phyloP scores from a whole-genome alignment of 1,140 invertebrate species.

The Bombus superbus region DNA sequence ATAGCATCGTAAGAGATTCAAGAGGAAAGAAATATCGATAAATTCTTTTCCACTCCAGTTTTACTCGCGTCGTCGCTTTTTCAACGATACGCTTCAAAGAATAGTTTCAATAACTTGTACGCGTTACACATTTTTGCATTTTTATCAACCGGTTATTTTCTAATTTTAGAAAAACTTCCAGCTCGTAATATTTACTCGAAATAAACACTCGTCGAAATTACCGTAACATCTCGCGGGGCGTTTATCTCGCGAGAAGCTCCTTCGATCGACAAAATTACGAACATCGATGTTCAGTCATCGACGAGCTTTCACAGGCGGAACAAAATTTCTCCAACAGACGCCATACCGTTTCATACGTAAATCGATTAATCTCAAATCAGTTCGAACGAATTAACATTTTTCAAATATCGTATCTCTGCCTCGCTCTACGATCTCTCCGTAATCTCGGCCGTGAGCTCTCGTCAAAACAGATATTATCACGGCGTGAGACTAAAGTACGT shows the following conservation, averaged over 20 bases:
- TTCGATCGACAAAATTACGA: neutral
- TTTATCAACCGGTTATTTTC: neutral
- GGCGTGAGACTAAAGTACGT: neutral
- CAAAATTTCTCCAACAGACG: too few species aligned
- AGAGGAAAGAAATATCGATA: neutral
- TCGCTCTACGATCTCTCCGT: too few species aligned
- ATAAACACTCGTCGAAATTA: neutral
- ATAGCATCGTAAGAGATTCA: neutral
- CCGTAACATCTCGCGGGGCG: too few species aligned
- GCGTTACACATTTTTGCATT: neutral
- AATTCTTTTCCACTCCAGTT: neutral
- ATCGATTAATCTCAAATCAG: too few species aligned
- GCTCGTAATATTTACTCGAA: neutral
- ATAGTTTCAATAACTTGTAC: neutral
- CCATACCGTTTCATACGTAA: too few species aligned
- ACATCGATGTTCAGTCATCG: neutral
- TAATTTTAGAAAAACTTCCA: neutral
- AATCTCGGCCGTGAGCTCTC: too few species aligned
- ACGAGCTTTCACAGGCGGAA: too few species aligned
- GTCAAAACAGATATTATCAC: neutral
- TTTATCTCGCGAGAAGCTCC: too few species aligned
- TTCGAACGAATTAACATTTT: too few species aligned
- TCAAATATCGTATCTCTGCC: too few species aligned
- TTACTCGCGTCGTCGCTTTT: neutral
- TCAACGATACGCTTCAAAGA: neutral